These are phyloP conservation scores for Hypocryptadius cinnamomeus DNA, from an alignment of 2,113 vertebrate species.

Conservation along the genomic window DNA sequence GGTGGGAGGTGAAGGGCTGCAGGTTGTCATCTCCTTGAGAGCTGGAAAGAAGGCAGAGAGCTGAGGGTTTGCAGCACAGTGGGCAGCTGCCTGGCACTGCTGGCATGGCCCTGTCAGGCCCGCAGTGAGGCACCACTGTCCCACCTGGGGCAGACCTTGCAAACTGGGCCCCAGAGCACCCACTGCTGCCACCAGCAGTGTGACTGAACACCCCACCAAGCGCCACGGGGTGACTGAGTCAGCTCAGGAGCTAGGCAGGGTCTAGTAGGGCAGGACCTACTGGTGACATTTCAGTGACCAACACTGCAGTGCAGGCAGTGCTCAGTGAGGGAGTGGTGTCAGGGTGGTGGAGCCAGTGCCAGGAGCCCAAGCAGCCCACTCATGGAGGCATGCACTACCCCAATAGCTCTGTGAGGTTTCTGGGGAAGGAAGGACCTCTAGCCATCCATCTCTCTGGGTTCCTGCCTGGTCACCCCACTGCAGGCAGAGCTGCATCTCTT, in stretches of 20 bases:
- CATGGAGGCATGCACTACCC: rapidly evolving
- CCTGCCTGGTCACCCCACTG: not conserved
- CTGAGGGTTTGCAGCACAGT: not conserved
- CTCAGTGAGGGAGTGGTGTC: not conserved
- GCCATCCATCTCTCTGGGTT: not conserved
- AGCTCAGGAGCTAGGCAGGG: not conserved
- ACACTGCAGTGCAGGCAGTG: not conserved
- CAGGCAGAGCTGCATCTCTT: not conserved
- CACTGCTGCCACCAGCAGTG: not conserved
- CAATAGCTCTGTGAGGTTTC: not conserved
- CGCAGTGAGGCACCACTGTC: rapidly evolving
- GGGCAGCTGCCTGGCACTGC: not conserved
- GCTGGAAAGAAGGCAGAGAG: not conserved
- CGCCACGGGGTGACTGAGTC: too few relatives aligned
- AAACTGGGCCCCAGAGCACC: not conserved
- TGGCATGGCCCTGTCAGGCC: not conserved
- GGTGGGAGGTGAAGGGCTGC: not conserved
- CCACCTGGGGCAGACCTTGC: rapidly evolving
- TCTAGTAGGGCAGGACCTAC: not conserved
- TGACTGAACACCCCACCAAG: not conserved
- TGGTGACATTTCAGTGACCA: not conserved
- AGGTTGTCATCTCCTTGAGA: not conserved
- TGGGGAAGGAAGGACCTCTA: not conserved
- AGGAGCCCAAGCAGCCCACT: not conserved
- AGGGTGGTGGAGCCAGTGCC: not conserved